Conservation (phyloP, 2,797 vertebrate species). For the Anisognathus igniventris region DNA sequence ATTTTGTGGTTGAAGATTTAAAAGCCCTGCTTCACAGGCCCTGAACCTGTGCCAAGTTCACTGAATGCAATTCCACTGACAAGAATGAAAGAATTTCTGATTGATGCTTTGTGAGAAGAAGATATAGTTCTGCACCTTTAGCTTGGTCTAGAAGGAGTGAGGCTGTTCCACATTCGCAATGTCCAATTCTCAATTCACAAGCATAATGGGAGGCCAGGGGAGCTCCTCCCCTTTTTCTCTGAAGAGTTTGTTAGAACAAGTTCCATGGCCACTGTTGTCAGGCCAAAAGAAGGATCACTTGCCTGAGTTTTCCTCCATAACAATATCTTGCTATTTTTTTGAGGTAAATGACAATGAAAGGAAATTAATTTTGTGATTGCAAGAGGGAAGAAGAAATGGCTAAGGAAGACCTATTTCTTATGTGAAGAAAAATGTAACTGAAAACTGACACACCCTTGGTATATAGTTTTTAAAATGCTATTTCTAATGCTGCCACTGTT, state of each 20-base stretch:
- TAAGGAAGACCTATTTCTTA: neutral
- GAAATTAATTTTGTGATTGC: neutral
- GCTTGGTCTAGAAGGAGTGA: neutral
- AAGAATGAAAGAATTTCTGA: neutral
- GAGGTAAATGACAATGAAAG: neutral
- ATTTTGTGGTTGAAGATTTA: neutral
- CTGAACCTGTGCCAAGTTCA: neutral
- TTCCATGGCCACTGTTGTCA: neutral
- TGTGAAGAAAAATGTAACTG: neutral
- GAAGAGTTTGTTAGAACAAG: neutral
- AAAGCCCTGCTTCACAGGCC: neutral
- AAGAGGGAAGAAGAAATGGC: fast-evolving
- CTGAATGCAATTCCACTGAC: neutral
- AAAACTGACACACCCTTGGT: neutral
- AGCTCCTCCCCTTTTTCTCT: neutral
- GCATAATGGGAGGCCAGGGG: neutral
- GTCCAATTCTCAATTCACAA: neutral
- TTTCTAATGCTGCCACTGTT: neutral
- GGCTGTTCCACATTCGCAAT: neutral
- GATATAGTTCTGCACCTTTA: neutral
- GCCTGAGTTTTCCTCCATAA: neutral
- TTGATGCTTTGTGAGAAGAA: neutral
- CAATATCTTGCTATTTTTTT: neutral
- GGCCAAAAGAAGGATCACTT: neutral
- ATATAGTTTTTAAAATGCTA: neutral